Evolutionary conservation across 1,140 invertebrate genomes (phyloP), one percentile per base, ranked within the genome.

Genomic region (Coptotermes formosanus): DNA sequence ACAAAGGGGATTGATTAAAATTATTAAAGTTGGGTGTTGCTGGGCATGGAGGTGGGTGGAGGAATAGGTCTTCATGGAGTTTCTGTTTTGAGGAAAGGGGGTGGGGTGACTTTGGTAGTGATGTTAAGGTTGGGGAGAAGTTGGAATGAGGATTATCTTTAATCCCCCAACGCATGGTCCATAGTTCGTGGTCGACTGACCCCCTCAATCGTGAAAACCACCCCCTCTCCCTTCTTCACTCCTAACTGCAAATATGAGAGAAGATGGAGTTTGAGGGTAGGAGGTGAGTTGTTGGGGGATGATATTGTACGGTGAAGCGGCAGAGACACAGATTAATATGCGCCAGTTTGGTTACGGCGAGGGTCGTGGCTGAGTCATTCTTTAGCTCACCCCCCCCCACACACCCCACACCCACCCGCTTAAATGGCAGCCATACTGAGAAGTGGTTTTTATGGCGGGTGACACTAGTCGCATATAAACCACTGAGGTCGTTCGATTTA

Each of bases 1-100:
- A 75, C 64, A 75, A 75, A 75, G 64, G 64, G 64, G 64, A 75
- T 75, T 75, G 64, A 75, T 75, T 75, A 75, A 75, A 75, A 75
- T 75, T 75, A 75, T 75, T 75, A 75, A 75, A 75, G 64, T 75
- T 75, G 25, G 64, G 64, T 75, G 64, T 75, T n/a, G 64, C 25
- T 30, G 64, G 14, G 64, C 19, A 38, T 38, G 19, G 52, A 55
- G 14, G 48, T 48, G 48, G 48, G 7, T 48, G 48, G 48, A 48
- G 52, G 52, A 21, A 16, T 55, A 55, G 52, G 52, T 55, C 52
- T 55, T 55, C 52, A 21, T 55, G 52, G 14, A 55, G 52, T 55
- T 55, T 55, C 52, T 55, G 64, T 75, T 30, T 75, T 75, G 25
- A 6, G 64, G 64, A 14, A 8, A 21, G 19, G 52, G 52, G 64